A percentile compares a stretch with the other conserved stretches of the same genome.
Evolutionary conservation across 2,113 vertebrate genomes (phyloP).

Genomic region (Ameiurus melas): DNA sequence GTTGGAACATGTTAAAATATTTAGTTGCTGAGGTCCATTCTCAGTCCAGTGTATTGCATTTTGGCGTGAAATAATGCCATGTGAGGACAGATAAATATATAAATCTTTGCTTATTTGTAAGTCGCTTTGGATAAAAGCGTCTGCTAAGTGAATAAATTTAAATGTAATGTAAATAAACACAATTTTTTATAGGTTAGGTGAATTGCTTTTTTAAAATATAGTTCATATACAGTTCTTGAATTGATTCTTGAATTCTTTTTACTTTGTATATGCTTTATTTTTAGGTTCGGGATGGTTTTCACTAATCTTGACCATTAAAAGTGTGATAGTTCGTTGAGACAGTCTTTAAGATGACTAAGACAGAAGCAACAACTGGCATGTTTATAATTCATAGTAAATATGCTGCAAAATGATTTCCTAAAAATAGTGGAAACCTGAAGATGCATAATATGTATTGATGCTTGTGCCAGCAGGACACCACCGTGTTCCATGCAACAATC

Average conservation of each 20-base stretch:
- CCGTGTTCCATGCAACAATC: conserved; percentile 3
- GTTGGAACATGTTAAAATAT: too few relatives aligned
- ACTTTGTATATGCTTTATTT: not conserved
- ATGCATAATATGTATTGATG: not conserved
- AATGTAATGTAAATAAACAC: too few relatives aligned
- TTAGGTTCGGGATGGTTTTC: not conserved
- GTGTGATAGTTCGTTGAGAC: not conserved
- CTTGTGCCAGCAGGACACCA: conserved; percentile 1
- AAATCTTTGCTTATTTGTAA: too few relatives aligned
- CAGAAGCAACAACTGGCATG: not conserved
- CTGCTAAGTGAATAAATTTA: too few relatives aligned
- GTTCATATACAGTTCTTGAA: not conserved
- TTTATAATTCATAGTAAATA: not conserved
- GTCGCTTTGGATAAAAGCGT: too few relatives aligned
- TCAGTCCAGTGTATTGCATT: too few relatives aligned
- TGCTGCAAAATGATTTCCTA: not conserved
- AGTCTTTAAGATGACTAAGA: not conserved
- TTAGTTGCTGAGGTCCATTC: too few relatives aligned
- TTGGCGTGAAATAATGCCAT: too few relatives aligned
- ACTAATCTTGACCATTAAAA: not conserved
- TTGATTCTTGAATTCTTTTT: not conserved
- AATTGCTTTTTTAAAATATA: not conserved
- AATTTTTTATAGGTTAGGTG: not conserved
- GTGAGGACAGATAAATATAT: too few relatives aligned
- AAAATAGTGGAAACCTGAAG: not conserved